Conservation (phyloP, 2,888 invertebrate genomes). For the Ctenicera cuprea region DNA sequence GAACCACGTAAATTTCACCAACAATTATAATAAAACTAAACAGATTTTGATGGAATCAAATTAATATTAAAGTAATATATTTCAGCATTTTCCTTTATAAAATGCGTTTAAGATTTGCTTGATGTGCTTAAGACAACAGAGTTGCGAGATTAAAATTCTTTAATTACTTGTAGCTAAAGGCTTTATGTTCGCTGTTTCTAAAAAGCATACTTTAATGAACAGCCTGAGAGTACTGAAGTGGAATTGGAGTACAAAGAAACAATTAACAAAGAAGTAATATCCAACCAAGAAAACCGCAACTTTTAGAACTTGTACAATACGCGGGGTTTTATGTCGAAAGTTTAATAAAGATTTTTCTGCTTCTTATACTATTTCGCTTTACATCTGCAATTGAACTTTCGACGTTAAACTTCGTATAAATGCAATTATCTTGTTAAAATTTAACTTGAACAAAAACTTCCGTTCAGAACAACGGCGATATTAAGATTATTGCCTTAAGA, state of each 20-base stretch:
- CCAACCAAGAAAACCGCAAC: constrained; percentile 67
- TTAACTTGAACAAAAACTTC: constrained; percentile 15
- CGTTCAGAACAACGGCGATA: not conserved
- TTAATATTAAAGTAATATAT: constrained; percentile 1
- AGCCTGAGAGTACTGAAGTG: constrained; percentile 67
- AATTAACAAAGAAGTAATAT: constrained; percentile 72
- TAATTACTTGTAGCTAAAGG: constrained; percentile 67
- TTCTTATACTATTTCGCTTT: constrained; percentile 47
- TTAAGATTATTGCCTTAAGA: not conserved
- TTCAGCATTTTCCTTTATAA: constrained; percentile 23
- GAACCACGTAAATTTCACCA: not conserved
- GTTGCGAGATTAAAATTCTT: constrained; percentile 65
- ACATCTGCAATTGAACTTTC: constrained; percentile 55
- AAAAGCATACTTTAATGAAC: constrained; percentile 68
- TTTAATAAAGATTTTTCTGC: constrained; percentile 60
- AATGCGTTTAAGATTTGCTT: constrained; percentile 44
- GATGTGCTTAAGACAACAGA: constrained; percentile 51
- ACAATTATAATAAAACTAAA: not conserved
- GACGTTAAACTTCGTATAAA: constrained; percentile 30
- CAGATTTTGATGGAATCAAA: not conserved
- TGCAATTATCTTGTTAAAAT: constrained; percentile 21
- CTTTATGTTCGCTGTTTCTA: constrained; percentile 62
- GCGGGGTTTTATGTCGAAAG: constrained; percentile 63
- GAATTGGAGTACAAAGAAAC: constrained; percentile 70
- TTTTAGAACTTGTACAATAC: constrained; percentile 65